phyloP scores from a whole-genome alignment of 2,888 invertebrate species.

The Eupelmus urozonus region DNA sequence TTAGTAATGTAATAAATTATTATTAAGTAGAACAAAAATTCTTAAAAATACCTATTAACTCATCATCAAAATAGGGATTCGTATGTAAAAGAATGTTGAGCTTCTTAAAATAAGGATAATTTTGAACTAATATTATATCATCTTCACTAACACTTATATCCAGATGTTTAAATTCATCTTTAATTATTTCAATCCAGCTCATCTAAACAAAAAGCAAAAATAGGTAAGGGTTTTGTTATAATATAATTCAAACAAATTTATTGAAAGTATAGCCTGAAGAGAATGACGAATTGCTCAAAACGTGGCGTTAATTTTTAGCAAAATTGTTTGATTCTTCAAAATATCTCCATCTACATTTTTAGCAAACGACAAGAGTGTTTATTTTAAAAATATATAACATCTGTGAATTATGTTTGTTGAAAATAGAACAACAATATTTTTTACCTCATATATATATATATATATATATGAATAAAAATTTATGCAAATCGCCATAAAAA shows the following conservation, averaged over 20 bases:
- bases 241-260: too few species aligned
- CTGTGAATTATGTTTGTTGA: too few species aligned
- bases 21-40: neutral
- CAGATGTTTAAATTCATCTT: conserved; percentile 15
- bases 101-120: conserved; percentile 16
- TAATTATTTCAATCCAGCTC: conserved; percentile 16
- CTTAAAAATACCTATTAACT: neutral
- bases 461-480: too few species aligned
- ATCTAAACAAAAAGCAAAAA: conserved; percentile 25
- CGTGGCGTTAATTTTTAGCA: too few species aligned
- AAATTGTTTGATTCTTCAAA: too few species aligned
- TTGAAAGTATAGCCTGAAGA: too few species aligned
- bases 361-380: neutral
- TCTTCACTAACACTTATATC: neutral
- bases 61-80: neutral
- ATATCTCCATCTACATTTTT: too few species aligned
- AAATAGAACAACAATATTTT: neutral
- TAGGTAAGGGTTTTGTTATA: neutral
- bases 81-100: neutral
- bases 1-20: neutral
- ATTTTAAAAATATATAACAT: neutral
- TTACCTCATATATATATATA: neutral
- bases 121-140: conserved; percentile 25
- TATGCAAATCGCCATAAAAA: too few species aligned
- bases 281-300: too few species aligned